A percentile compares a stretch with the other conserved stretches of the same genome.
These are phyloP conservation scores for Octodonta nipae DNA, from an alignment of 2,888 invertebrate species.

Conservation along the genomic window DNA sequence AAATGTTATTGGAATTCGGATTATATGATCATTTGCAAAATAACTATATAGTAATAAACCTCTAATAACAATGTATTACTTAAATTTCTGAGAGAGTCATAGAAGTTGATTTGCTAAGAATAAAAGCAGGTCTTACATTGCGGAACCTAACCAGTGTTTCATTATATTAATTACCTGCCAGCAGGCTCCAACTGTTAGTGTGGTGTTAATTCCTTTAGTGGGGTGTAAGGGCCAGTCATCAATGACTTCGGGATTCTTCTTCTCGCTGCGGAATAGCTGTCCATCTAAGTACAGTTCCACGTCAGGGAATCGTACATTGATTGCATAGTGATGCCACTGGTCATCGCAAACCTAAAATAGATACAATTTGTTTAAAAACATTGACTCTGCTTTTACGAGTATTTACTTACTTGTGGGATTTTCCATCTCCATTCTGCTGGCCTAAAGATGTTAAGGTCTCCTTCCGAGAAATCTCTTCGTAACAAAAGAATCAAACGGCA, in stretches of 20 bases:
- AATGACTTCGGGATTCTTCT: conserved; percentile 88
- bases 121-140: too few species aligned
- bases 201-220: conserved; percentile 85
- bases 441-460: conserved; percentile 83
- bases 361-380: too few species aligned
- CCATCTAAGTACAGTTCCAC: conserved; percentile 84
- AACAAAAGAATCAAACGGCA: conserved; percentile 88
- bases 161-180: conserved; percentile 61
- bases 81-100: too few species aligned
- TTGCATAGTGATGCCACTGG: conserved; percentile 96
- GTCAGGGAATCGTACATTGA: conserved; percentile 84
- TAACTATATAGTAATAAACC: too few species aligned
- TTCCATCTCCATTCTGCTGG: conserved; percentile 99
- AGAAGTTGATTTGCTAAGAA: too few species aligned
- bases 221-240: conserved; percentile 99
- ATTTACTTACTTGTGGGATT: conserved; percentile 67
- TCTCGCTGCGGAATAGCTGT: conserved; percentile 45
- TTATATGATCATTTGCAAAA: too few species aligned
- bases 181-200: conserved; percentile 89
- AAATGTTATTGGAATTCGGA: too few species aligned
- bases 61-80: too few species aligned
- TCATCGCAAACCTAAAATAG: conserved; percentile 73
- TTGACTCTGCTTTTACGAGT: too few species aligned
- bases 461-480: conserved; percentile 78
- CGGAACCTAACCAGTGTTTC: background rate